A percentile compares a stretch with the other conserved stretches of the same genome.
Evolutionary conservation across 1,140 invertebrate species (phyloP).

Genomic region (Cydia pomonella): DNA sequence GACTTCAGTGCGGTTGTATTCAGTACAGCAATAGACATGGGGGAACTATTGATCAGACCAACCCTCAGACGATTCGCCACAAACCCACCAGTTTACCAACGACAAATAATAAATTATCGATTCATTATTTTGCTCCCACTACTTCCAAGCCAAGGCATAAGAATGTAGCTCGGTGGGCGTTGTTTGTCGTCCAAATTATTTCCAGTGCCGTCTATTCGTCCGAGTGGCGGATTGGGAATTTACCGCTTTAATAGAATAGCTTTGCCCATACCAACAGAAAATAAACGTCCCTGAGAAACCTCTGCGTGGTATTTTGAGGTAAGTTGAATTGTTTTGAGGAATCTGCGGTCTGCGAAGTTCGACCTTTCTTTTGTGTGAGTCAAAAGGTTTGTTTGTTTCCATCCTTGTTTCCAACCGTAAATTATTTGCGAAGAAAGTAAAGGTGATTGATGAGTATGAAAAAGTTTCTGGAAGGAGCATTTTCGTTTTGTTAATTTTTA

Average conservation of each 20-base stretch:
- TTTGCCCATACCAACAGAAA: not conserved
- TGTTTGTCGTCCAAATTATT: slow-evolving; percentile 31
- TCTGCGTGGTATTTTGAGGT: slow-evolving; percentile 16
- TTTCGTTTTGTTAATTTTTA: not conserved
- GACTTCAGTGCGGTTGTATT: too few relatives aligned
- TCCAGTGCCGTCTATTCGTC: slow-evolving; percentile 14
- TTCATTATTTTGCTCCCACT: slow-evolving; percentile 7
- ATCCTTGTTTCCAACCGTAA: not conserved
- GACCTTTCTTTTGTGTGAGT: not conserved
- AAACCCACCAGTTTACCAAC: not conserved
- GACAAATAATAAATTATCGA: not conserved
- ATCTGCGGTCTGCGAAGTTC: not conserved
- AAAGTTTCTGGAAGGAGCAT: not conserved
- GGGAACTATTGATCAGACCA: too few relatives aligned
- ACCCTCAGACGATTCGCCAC: not conserved
- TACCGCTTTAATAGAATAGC: slow-evolving; percentile 23
- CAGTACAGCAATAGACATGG: too few relatives aligned
- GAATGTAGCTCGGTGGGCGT: slow-evolving; percentile 22
- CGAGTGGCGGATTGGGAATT: slow-evolving; percentile 26
- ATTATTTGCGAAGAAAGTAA: not conserved
- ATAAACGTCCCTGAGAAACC: slow-evolving; percentile 16
- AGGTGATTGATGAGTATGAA: not conserved
- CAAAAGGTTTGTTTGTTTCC: not conserved
- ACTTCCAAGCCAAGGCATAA: not conserved
- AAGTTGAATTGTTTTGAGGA: slow-evolving; percentile 15